Evolutionary conservation across 2,797 vertebrate genomes (phyloP).

Genomic region (Platalea minor): DNA sequence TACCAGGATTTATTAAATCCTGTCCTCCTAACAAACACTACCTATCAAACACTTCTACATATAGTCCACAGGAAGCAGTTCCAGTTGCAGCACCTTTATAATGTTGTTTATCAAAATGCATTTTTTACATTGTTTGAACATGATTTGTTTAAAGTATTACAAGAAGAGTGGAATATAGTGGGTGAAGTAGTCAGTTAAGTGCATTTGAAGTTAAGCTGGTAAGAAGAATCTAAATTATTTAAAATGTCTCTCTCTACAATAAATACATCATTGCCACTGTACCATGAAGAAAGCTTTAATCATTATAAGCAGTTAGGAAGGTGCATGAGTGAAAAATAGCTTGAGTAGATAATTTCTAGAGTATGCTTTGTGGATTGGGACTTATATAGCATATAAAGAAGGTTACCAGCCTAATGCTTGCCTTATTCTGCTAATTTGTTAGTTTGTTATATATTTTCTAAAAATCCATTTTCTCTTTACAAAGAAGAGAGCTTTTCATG

Average conservation of each 20-base stretch:
- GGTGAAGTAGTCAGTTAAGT: background rate
- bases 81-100: background rate
- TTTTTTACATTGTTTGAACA: background rate
- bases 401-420: background rate
- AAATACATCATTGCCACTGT: background rate
- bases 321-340: background rate
- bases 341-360: background rate
- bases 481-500: background rate
- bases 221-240: background rate
- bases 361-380: background rate
- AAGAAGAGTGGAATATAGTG: background rate
- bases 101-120: background rate
- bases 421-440: background rate
- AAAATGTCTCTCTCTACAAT: background rate
- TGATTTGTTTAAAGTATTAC: background rate
- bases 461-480: background rate
- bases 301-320: background rate
- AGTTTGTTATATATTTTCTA: background rate
- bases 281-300: background rate
- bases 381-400: background rate
- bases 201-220: background rate
- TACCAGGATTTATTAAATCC: slow-evolving; percentile 5
- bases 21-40: background rate
- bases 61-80: background rate
- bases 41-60: background rate